These are phyloP conservation scores for Petrolisthes cinctipes DNA, from an alignment of 2,888 invertebrate species.

Conservation along the genomic window DNA sequence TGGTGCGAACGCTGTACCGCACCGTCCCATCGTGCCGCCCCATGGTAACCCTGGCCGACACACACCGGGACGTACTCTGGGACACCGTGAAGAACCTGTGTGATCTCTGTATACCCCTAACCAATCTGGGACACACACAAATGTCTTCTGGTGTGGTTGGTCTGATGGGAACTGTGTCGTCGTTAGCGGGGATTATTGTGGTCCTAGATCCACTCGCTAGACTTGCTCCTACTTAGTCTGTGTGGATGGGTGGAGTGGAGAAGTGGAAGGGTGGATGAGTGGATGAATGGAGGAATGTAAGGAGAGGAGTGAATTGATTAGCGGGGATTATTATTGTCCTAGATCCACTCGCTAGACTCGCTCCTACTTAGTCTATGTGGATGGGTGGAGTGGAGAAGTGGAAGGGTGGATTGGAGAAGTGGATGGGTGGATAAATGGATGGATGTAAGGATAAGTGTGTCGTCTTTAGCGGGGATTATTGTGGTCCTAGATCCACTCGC, in stretches of 20 bases:
- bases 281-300: no score
- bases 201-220: conserved; percentile 84
- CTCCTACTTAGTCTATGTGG: neutral
- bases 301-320: no score
- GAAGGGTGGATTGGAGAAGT: no score
- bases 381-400: no score
- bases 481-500: conserved; percentile 69
- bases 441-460: no score
- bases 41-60: conserved; percentile 39
- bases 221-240: conserved; percentile 73
- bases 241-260: no score
- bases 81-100: conserved; percentile 88
- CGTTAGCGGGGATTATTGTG: conserved; percentile 82
- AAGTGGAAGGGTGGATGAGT: no score
- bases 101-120: conserved; percentile 88
- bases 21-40: conserved; percentile 32
- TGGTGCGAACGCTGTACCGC: conserved; percentile 21
- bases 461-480: conserved; percentile 83
- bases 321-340: conserved; percentile 79
- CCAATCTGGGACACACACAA: conserved; percentile 82
- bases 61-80: conserved; percentile 79
- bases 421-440: no score
- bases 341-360: no score
- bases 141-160: conserved; percentile 85
- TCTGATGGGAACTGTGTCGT: conserved; percentile 83